Base-by-base conservation (phyloP, 2,113 vertebrate species). In the Cynocephalus volans region DNA sequence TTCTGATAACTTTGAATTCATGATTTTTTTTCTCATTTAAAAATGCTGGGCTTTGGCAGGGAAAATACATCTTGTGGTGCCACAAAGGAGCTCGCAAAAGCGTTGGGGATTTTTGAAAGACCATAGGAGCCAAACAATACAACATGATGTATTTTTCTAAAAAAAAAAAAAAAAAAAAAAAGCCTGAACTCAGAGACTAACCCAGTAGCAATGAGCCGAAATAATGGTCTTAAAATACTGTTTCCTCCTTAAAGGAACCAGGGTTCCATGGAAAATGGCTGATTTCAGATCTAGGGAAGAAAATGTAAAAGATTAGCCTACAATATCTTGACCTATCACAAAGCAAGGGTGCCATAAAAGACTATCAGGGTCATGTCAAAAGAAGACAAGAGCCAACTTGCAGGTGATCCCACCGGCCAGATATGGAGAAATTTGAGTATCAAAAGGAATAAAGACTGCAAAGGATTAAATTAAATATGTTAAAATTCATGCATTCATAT, bases 211-310 rank as follows among this genome's bases (percentile, higher is more conserved):
- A 6, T 56, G 36, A 65, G 45, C 36, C 31, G 60, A 72, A 80
- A 48, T 79, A 67, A 65, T 77, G 50, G 18, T 79, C 76, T 79
- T 56, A 79, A 77, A 79, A 54, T 88, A 31, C 14, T 52, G 56
- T 82, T 88, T 67, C 8, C 6, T 82, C 36, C 83, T 81, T 31
- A 88, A 88, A 88, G 24, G n/a, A 88, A 92, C 8, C 60, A 83
- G 48, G 17, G 62, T 33, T 81, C 56, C 36, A 54, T 28, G 36
- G 60, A 76, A 88, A 88, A 69, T 15, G 5, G 18, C 41, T 60
- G 52, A 58, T 36, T 96, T 58, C 76, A 82, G 67, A 75, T 87
- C 8, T 11, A 33, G 56, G 45, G n/a, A 54, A 50, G 69, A n/a
- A 73, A 70, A 64, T 52, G 6, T n/a, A 8, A 2, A 23, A 45